phyloP scores from a whole-genome alignment of 2,888 invertebrate species.

The Hoplodrina ambigua region DNA sequence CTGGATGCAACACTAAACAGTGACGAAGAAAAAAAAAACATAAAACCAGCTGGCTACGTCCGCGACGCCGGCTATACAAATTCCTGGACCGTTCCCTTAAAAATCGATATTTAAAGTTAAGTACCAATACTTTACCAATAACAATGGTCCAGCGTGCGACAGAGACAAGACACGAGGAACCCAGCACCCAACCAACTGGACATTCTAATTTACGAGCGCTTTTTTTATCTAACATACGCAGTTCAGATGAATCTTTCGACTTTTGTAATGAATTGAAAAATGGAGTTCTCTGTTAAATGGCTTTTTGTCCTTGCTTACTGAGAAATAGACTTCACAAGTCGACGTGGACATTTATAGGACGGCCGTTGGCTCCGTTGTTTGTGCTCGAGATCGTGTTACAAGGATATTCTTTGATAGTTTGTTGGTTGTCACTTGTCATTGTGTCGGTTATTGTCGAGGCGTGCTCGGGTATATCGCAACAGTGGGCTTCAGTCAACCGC shows the following conservation, averaged over 20 bases:
- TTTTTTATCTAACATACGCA: conserved; percentile 83
- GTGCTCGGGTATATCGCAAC: conserved; percentile 76
- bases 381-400: conserved; percentile 80
- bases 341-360: conserved; percentile 78
- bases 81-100: conserved; percentile 83
- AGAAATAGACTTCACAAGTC: conserved; percentile 89
- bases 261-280: conserved; percentile 89
- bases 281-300: conserved; percentile 81
- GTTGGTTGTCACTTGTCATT: conserved; percentile 81
- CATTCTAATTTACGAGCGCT: conserved; percentile 88
- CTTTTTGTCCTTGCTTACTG: conserved; percentile 85
- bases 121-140: conserved; percentile 84
- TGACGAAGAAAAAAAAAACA: conserved; percentile 77
- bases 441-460: conserved; percentile 80
- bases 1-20: conserved; percentile 84
- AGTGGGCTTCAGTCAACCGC: conserved; percentile 73
- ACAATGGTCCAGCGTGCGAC: conserved; percentile 81
- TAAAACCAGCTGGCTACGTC: conserved; percentile 85
- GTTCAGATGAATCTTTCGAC: conserved; percentile 88
- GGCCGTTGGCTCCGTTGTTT: conserved; percentile 81
- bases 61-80: conserved; percentile 77
- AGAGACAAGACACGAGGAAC: conserved; percentile 74
- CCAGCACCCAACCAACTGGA: conserved; percentile 77
- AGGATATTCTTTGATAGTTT: conserved; percentile 81
- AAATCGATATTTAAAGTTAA: conserved; percentile 87